These are phyloP conservation scores for Aeoliscus strigatus DNA, from an alignment of 2,797 vertebrate species.

Conservation along the genomic window DNA sequence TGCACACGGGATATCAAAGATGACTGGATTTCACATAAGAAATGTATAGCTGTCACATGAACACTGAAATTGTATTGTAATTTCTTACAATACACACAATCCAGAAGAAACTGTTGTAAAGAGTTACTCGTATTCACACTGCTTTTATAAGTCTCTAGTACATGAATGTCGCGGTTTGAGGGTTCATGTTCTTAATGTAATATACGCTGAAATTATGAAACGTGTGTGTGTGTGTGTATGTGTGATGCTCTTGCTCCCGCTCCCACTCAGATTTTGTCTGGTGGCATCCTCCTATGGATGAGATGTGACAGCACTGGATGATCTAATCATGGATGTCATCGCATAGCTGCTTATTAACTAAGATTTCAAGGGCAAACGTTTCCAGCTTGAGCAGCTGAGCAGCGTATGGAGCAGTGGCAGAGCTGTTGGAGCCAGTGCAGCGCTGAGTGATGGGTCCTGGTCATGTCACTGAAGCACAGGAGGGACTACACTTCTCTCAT, in stretches of 20 bases:
- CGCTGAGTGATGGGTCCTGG: slow-evolving; percentile 48
- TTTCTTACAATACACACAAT: too few species aligned
- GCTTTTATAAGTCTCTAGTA: too few species aligned
- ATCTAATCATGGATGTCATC: slow-evolving; percentile 66
- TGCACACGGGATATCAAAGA: too few species aligned
- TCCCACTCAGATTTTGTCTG: slow-evolving; percentile 56
- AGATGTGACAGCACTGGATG: slow-evolving; percentile 66
- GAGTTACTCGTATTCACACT: too few species aligned
- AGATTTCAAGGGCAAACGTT: slow-evolving; percentile 71
- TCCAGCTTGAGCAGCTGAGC: slow-evolving; percentile 50
- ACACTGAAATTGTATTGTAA: too few species aligned
- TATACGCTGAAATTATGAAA: too few species aligned
- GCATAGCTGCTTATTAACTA: slow-evolving; percentile 69
- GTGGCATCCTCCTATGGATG: slow-evolving; percentile 60
- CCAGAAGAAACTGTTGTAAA: too few species aligned
- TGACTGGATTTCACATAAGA: too few species aligned
- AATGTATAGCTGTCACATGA: too few species aligned
- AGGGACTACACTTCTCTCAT: slow-evolving; percentile 38
- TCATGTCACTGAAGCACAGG: slow-evolving; percentile 46
- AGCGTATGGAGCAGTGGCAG: slow-evolving; percentile 28
- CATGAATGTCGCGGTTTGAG: too few species aligned
- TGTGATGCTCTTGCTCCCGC: slow-evolving; percentile 32
- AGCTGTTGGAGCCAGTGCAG: slow-evolving; percentile 19
- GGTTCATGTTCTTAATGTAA: too few species aligned
- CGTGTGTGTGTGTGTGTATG: slow-evolving; percentile 18